Evolutionary conservation across 2,888 invertebrate species (phyloP).

Genomic region (Geotrupes spiniger): DNA sequence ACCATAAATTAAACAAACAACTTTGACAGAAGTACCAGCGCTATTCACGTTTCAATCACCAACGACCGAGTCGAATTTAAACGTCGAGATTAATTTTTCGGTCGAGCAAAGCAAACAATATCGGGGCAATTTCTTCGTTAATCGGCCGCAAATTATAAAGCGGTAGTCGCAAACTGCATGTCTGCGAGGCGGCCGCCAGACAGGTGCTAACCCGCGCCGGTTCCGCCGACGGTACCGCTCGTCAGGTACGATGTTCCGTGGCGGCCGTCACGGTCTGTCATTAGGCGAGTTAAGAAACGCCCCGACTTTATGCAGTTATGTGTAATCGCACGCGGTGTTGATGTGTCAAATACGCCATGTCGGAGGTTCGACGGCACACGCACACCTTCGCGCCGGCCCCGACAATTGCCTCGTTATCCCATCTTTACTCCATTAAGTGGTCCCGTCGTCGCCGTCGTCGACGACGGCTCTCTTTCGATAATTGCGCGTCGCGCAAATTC

Average conservation of each 20-base stretch:
- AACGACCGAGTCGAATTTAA: slow-evolving; percentile 27
- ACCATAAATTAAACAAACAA: too few relatives aligned
- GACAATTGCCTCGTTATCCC: slow-evolving; percentile 29
- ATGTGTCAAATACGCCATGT: slow-evolving; percentile 42
- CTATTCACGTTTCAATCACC: too few relatives aligned
- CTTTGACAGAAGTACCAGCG: too few relatives aligned
- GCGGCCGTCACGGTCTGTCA: slow-evolving; percentile 38
- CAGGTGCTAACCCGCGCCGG: slow-evolving; percentile 9
- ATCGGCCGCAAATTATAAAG: slow-evolving; percentile 23
- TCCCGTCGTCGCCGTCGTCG: too few relatives aligned
- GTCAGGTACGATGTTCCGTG: slow-evolving; percentile 11
- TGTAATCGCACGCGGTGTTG: slow-evolving; percentile 39
- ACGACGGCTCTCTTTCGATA: too few relatives aligned
- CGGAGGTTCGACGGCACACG: slow-evolving; percentile 34
- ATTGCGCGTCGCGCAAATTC: too few relatives aligned
- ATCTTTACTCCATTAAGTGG: slow-evolving; percentile 7
- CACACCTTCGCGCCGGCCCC: slow-evolving; percentile 30
- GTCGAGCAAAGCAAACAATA: slow-evolving; percentile 25
- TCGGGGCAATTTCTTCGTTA: slow-evolving; percentile 28
- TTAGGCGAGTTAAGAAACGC: slow-evolving; percentile 41
- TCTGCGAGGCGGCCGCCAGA: slow-evolving; percentile 14
- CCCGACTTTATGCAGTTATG: slow-evolving; percentile 41
- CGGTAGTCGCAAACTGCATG: slow-evolving; percentile 16
- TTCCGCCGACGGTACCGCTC: slow-evolving; percentile 8
- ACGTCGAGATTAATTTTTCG: slow-evolving; percentile 26